Conservation (phyloP, 2,888 invertebrate genomes). For the Leptarthrus brevirostris region DNA sequence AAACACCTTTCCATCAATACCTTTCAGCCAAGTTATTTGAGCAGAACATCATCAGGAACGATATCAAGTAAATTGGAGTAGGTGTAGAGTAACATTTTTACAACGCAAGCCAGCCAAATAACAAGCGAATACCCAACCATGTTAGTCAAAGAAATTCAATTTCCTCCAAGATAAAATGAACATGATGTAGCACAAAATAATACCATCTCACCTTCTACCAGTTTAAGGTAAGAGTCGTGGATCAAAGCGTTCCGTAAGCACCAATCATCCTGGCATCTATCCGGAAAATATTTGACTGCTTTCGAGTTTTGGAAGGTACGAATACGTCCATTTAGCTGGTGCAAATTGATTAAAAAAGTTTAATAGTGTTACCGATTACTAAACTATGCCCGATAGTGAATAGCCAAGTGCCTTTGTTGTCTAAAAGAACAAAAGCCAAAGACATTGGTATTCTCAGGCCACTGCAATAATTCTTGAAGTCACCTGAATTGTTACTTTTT, state of each 20-base stretch:
- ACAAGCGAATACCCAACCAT: slow-evolving; percentile 45
- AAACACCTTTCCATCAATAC: slow-evolving; percentile 57
- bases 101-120: slow-evolving; percentile 49
- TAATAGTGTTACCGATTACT: background rate
- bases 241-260: slow-evolving; percentile 76
- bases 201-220: slow-evolving; percentile 68
- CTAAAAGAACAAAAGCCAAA: background rate
- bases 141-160: slow-evolving; percentile 39
- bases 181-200: slow-evolving; percentile 57
- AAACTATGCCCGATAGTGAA: background rate
- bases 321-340: background rate
- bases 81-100: slow-evolving; percentile 39
- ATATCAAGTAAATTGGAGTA: slow-evolving; percentile 50
- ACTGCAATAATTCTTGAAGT: slow-evolving; percentile 32
- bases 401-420: background rate
- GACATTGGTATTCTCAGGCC: background rate
- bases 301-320: slow-evolving; percentile 76
- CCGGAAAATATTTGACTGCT: slow-evolving; percentile 76
- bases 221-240: slow-evolving; percentile 71
- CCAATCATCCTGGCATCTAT: slow-evolving; percentile 76
- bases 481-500: slow-evolving; percentile 6
- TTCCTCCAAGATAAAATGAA: slow-evolving; percentile 25
- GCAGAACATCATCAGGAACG: slow-evolving; percentile 52
- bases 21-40: slow-evolving; percentile 54
- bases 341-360: slow-evolving; percentile 15